Evolutionary conservation across 2,797 vertebrate species (phyloP).

Genomic region (Sebastiscus albofasciatus): DNA sequence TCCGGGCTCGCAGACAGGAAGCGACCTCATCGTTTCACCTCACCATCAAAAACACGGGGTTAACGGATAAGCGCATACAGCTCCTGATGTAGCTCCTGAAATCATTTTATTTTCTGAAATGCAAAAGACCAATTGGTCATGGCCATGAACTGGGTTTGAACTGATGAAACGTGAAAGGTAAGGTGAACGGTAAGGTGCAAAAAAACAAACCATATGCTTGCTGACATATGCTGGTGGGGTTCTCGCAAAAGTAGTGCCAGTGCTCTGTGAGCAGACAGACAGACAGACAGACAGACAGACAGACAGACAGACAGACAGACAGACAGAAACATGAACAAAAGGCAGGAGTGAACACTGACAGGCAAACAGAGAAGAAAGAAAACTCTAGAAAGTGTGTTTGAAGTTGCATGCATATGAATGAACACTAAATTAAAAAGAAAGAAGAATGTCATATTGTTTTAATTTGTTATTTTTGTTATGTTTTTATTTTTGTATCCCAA

Average conservation of each 20-base stretch:
- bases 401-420: neutral
- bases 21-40: conserved; percentile 14
- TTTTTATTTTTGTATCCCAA: neutral
- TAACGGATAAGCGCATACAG: neutral
- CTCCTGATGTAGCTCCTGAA: neutral
- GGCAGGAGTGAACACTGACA: conserved; percentile 1
- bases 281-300: conserved; percentile 25
- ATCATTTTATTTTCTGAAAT: neutral
- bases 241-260: conserved; percentile 15
- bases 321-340: conserved; percentile 14
- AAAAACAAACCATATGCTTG: neutral
- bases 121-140: neutral
- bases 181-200: neutral
- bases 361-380: conserved; percentile 11
- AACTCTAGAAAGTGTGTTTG: neutral
- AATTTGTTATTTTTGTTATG: neutral
- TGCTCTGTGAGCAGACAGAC: conserved; percentile 23
- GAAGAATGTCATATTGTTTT: neutral
- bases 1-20: conserved; percentile 12
- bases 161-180: neutral
- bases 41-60: conserved; percentile 24
- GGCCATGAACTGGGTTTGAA: conserved; percentile 17
- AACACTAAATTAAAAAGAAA: neutral
- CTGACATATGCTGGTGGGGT: conserved; percentile 4
- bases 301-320: neutral